Base-by-base conservation (phyloP, 2,113 vertebrate species). In the Aythya baeri region DNA sequence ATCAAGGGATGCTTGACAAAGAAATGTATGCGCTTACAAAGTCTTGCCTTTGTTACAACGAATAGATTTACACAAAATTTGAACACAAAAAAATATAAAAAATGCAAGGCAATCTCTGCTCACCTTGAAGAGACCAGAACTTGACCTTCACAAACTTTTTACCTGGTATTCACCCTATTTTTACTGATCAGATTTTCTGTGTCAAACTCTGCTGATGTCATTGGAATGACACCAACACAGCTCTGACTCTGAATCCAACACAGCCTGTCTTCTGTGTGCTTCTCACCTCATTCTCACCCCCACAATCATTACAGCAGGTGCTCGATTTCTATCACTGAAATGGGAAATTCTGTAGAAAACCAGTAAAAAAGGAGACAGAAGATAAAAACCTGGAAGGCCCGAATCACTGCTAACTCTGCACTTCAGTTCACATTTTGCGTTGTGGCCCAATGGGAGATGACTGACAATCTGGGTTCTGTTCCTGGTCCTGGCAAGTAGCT, bases 381-480 rank as follows among this genome's bases (percentile, higher is more conserved):
- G 80, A 97, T 58, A 94, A 90, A 96, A 95, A 61, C 81, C 58
- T 75, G 91, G 77, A 83, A 67, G 32, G 44, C 43, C 63, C 68
- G 43, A 88, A 86, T 88, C 83, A 55, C 74, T 77, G 88, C n/a
- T 86, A 74, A 74, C 85, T 89, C 86, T 57, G 65, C 76, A 88
- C 85, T 88, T 72, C 85, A 81, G 86, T 72, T 95, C 94, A 88
- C 83, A 96, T 94, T 91, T 61, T 94, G 61, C 46, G 52, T 80
- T 66, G 43, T 72, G 93, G 93, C 74, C 94, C 94, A 94, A 72
- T 76, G 94, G 96, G 95, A 97, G 73, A 91, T 0, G 68, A 89
- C 92, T 86, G 90, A 88, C 94, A 96, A 97, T 96, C 88, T 96
- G 95, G 92, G 88, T 95, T 94, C 94, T 92, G 88, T 88, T 91